A percentile compares a stretch with the other conserved stretches of the same genome.
Conservation (phyloP, 2,888 invertebrate species). For the Eumacrocentrus americanus region DNA sequence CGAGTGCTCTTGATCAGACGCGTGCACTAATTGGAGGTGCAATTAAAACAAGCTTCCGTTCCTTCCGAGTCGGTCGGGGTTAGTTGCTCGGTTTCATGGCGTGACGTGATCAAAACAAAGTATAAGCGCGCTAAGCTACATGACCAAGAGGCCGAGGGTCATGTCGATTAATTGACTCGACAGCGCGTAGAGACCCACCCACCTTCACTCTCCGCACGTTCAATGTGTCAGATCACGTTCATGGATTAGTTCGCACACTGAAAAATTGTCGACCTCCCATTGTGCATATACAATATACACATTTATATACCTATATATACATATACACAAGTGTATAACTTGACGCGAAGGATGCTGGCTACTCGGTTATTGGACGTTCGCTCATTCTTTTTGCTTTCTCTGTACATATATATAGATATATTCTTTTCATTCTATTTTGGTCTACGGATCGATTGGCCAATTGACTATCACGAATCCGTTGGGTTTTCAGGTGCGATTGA, state of each 20-base stretch:
- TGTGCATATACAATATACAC: too few species aligned
- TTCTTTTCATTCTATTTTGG: neutral
- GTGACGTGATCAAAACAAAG: conserved; percentile 46
- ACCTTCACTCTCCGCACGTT: neutral
- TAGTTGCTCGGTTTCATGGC: conserved; percentile 7
- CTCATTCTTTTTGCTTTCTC: neutral
- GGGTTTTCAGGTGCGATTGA: conserved; percentile 2
- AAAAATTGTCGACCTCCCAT: neutral
- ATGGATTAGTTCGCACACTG: neutral
- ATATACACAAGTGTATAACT: neutral
- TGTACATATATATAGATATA: too few species aligned
- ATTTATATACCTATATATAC: neutral
- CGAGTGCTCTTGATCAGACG: conserved; percentile 55
- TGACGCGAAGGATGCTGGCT: neutral
- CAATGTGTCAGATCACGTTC: neutral
- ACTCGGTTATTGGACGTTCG: neutral
- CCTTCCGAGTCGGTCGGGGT: conserved; percentile 14
- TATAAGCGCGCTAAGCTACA: conserved; percentile 18
- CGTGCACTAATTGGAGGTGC: conserved; percentile 59
- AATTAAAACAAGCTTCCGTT: conserved; percentile 53
- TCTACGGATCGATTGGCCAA: neutral
- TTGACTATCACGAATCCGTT: neutral
- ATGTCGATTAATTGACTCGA: conserved; percentile 17
- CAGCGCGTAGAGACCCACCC: neutral
- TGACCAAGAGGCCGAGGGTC: conserved; percentile 8